Evolutionary conservation across 2,113 vertebrate species (phyloP).

Genomic region (Phyllostomus hastatus): DNA sequence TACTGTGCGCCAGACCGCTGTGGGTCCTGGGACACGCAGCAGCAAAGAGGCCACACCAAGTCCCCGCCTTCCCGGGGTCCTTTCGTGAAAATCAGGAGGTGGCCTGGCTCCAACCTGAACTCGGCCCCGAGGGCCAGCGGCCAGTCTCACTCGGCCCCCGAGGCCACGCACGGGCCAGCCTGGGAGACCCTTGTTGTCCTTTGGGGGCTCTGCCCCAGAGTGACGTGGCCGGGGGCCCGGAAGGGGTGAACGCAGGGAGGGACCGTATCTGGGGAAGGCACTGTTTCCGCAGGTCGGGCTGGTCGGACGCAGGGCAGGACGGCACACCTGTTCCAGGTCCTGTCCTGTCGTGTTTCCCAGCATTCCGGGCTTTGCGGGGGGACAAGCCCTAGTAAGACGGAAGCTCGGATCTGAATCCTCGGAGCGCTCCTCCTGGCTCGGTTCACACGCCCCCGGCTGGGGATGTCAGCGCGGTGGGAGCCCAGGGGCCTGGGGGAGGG

Average conservation of each 20-base stretch:
- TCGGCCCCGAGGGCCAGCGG: background rate
- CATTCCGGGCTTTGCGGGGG: background rate
- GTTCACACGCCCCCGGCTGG: background rate
- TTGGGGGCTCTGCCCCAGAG: background rate
- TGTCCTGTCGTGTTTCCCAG: background rate
- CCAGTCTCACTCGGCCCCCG: fast-evolving
- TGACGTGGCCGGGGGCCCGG: background rate
- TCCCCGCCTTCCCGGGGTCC: background rate
- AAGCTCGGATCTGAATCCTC: background rate
- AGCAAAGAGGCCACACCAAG: background rate
- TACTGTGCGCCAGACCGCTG: background rate
- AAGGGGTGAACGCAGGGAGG: background rate
- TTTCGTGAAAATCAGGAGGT: background rate
- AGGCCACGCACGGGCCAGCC: fast-evolving
- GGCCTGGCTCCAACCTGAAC: fast-evolving
- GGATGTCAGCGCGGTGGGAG: fast-evolving
- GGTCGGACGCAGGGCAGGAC: fast-evolving
- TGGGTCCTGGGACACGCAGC: background rate
- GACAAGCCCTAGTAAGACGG: fast-evolving
- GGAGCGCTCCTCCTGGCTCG: fast-evolving
- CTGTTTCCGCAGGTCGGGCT: background rate
- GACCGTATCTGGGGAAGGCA: background rate
- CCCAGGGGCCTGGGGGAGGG: fast-evolving
- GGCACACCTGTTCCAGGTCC: background rate
- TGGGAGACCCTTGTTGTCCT: background rate